Evolutionary conservation across 1,140 invertebrate genomes (phyloP).

Genomic region (Drosophila bipectinata): DNA sequence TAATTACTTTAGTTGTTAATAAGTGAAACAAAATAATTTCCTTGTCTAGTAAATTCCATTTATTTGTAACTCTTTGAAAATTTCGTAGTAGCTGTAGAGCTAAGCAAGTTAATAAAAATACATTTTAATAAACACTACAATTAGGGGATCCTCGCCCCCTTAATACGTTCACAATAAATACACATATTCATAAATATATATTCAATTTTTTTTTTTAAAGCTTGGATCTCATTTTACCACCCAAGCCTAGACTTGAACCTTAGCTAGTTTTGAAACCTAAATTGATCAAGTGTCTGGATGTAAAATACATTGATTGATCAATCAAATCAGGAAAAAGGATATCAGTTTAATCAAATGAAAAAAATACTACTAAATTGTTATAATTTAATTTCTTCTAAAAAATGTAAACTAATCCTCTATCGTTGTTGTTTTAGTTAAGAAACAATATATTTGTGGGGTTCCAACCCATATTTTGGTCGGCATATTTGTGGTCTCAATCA

Average conservation of each 20-base stretch:
- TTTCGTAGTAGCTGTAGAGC: background rate
- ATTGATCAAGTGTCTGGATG: slow-evolving; percentile 13
- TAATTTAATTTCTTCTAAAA: no score
- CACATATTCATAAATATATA: background rate
- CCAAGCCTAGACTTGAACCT: slow-evolving; percentile 19
- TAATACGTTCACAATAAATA: no score
- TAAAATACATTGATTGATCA: background rate
- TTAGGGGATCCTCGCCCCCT: no score
- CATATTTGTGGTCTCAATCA: background rate
- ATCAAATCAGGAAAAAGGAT: no score
- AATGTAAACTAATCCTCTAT: background rate
- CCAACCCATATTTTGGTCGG: no score
- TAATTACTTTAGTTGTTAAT: background rate
- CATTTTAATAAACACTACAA: background rate
- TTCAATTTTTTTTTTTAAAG: slow-evolving; percentile 9
- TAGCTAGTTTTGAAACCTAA: slow-evolving; percentile 43
- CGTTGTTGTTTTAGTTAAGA: background rate
- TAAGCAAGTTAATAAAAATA: background rate
- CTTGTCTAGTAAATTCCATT: slow-evolving; percentile 17
- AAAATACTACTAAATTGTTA: no score
- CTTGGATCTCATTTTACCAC: slow-evolving; percentile 2
- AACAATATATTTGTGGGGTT: background rate
- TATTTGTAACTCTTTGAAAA: slow-evolving; percentile 21
- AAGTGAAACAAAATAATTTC: background rate
- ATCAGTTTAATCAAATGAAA: no score